These are phyloP conservation scores for Zaprionus africanus DNA, from an alignment of 1,140 invertebrate species.

Conservation along the genomic window DNA sequence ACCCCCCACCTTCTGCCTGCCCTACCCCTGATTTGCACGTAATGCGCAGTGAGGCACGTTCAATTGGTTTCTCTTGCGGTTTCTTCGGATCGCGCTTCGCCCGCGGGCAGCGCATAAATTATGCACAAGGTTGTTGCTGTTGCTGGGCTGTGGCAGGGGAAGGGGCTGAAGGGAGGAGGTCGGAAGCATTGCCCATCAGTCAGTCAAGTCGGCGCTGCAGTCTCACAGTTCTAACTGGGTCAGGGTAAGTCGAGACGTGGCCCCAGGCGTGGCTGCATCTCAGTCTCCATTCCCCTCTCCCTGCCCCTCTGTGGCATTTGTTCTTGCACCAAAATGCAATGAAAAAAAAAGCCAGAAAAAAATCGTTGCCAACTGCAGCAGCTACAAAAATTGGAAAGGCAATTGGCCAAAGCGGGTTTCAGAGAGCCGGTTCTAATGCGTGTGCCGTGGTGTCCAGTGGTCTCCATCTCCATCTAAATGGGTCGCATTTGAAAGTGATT, in stretches of 20 bases:
- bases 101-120: constrained; percentile 41
- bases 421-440: constrained; percentile 74
- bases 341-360: constrained; percentile 14
- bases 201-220: constrained; percentile 16
- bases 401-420: constrained; percentile 50
- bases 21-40: constrained; percentile 23
- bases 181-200: constrained; percentile 48
- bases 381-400: constrained; percentile 70
- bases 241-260: constrained; percentile 64
- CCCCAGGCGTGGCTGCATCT: constrained; percentile 52
- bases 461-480: constrained; percentile 47
- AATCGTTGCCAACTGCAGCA: constrained; percentile 42
- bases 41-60: constrained; percentile 33
- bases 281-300: neutral
- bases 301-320: constrained; percentile 9
- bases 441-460: constrained; percentile 47
- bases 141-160: neutral
- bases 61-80: constrained; percentile 1
- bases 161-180: constrained; percentile 16
- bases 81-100: constrained; percentile 10
- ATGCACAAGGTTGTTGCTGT: constrained; percentile 65
- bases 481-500: constrained; percentile 78
- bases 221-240: constrained; percentile 58
- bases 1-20: neutral
- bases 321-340: constrained; percentile 42